phyloP scores from a whole-genome alignment of 2,113 vertebrate species.

The Trogon melanurus region DNA sequence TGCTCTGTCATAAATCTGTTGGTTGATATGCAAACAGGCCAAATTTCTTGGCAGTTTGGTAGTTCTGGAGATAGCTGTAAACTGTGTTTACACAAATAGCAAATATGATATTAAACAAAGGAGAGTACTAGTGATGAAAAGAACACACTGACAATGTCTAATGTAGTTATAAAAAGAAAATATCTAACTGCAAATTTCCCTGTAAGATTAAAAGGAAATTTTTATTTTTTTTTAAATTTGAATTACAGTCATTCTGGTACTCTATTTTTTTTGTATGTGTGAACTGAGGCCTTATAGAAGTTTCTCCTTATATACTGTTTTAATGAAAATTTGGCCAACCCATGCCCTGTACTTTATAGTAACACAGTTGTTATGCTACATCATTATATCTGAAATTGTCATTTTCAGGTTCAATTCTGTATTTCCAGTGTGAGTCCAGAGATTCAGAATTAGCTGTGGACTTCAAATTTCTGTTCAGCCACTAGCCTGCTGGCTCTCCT shows the following conservation, averaged over 20 bases:
- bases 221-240: neutral
- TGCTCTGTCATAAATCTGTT: neutral
- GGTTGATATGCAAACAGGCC: neutral
- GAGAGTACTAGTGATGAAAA: neutral
- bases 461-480: neutral
- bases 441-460: neutral
- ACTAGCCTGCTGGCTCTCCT: neutral
- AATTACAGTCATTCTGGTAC: neutral
- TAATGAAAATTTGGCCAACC: neutral
- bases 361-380: neutral
- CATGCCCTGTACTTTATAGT: fast-evolving
- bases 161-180: neutral
- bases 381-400: neutral
- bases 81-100: neutral
- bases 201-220: neutral
- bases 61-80: neutral
- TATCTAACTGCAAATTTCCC: neutral
- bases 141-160: neutral
- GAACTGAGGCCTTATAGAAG: neutral
- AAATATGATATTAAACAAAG: neutral
- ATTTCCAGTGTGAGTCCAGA: neutral
- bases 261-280: neutral
- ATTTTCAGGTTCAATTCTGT: neutral
- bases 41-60: neutral
- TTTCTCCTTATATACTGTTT: neutral